A percentile compares a stretch with the other conserved stretches of the same genome.
Conservation (phyloP, 2,113 vertebrate genomes). For the Australoheros scitulus region DNA sequence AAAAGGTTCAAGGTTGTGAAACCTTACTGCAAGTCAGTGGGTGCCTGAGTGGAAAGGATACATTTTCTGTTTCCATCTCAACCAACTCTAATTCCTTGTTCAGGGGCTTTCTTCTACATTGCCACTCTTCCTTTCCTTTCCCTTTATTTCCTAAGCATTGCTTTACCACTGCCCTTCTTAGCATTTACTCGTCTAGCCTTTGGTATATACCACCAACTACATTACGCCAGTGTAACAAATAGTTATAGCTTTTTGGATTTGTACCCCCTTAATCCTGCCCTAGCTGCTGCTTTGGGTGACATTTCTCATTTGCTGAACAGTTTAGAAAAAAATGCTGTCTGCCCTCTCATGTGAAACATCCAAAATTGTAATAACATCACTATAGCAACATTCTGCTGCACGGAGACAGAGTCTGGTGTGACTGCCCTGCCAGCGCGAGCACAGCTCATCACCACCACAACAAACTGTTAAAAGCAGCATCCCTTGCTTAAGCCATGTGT, state of each 20-base stretch:
- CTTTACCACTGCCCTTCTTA: neutral
- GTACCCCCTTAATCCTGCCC: constrained; percentile 49
- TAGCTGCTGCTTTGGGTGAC: constrained; percentile 62
- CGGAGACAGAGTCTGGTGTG: constrained; percentile 22
- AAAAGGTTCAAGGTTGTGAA: constrained; percentile 13
- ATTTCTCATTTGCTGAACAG: constrained; percentile 68
- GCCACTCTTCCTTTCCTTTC: neutral
- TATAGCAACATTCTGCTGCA: constrained; percentile 30
- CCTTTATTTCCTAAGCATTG: neutral
- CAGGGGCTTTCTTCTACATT: neutral
- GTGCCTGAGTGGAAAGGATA: constrained; percentile 19
- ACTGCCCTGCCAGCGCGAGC: constrained; percentile 34
- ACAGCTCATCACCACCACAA: constrained; percentile 12
- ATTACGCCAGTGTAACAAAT: constrained; percentile 57
- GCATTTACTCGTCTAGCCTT: neutral
- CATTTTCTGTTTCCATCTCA: constrained; percentile 16
- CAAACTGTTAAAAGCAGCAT: constrained; percentile 22
- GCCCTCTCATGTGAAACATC: constrained; percentile 65
- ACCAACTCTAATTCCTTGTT: constrained; percentile 1
- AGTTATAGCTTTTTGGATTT: constrained; percentile 54
- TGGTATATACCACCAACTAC: constrained; percentile 2
- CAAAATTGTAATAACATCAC: constrained; percentile 66
- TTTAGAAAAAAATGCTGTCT: constrained; percentile 18
- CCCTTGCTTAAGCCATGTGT: constrained; percentile 1
- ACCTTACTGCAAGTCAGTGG: constrained; percentile 33